Base-by-base conservation (phyloP, 2,888 invertebrate species). In the Toxonevra muliebris region DNA sequence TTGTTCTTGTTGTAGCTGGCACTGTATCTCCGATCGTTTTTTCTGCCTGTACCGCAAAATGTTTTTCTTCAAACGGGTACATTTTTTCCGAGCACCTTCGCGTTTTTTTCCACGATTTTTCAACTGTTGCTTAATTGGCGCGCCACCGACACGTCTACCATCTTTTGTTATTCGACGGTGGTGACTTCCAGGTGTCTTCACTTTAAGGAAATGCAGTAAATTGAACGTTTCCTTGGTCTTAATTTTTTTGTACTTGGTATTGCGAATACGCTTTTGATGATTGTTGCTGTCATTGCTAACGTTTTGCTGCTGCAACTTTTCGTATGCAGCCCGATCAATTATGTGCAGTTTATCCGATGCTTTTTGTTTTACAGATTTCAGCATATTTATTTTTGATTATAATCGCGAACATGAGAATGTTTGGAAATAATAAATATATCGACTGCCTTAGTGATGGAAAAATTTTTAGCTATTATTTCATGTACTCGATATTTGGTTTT, bases 21-120 rank as follows among this genome's bases (percentile, higher is more conserved):
- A 13, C 2, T 59, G 11, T 9, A 69, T 50, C 2, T 66, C 17
- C 8, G 48, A n/a, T 12, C 59, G 54, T 64, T 72, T 66, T 55
- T 65, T 52, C 12, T 65, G 69, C 0, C 81, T 73, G 64, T 75
- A 76, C n/a, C 61, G 69, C 41, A 73, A 45, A 42, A 82, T 79
- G 1, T 72, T 71, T 42, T 75, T 78, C 54, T 82, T 82, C 0
- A 82, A 50, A 0, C 76, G 75, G 0, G 76, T 73, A 0, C 73
- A 54, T n/a, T 74, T 73, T 8, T 66, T 68, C n/a, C 75, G 78
- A 1, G 59, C 69, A 45, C 60, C 60, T 71, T 59, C 52, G 1
- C 76, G 76, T 1, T 70, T 73, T 66, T 79, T 79, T 0, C 79
- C 79, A 13, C 75, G 76, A 19, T 68, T 70, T 45, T 76, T 79